Evolutionary conservation across 2,113 vertebrate species (phyloP), one percentile per base, ranked within the genome.

Genomic region (Hemibagrus wyckioides): DNA sequence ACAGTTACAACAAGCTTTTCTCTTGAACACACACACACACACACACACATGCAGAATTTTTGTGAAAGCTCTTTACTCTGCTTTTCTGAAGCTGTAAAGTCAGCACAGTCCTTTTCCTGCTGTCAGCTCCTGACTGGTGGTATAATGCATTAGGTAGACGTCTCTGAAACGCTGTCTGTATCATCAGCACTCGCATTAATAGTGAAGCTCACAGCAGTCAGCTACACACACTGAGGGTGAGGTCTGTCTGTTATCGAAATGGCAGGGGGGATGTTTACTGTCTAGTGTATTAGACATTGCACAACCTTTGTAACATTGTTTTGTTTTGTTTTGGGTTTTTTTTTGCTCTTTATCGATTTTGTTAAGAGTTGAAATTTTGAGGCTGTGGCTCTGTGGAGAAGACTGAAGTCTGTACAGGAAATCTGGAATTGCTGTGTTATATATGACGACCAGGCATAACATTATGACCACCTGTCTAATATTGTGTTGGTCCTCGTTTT

Each of bases 101-200:
- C 88, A 80, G 81, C 71, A 79, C 71, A 85, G 36, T 65, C 44
- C 7, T 77, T 87, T 83, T 39, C 36, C n/a, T 7, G 21, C 88
- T 80, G 88, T 87, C 82, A 75, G 85, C 81, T 89, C 23, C 71
- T 69, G 50, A 69, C 71, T 83, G 28, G 50, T 41, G 80, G 85
- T 76, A 80, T 79, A 73, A 87, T 84, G 41, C 54, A 89, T 65
- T 67, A 75, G 63, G 54, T 77, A 63, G 63, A 73, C 39, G 6
- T 79, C 36, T 71, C 59, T 75, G 75, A 73, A 79, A 8, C 36
- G 50, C 63, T 61, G 65, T 50, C 82, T 67, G 44, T 73, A 80
- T 80, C 59, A 56, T 69, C 75, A 86, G 85, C 61, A 77, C 71
- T 71, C 52, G n/a, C 48, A 15, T 73, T 59, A 71, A 59, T 89